Conservation (phyloP, 2,113 vertebrate genomes). For the Anguilla japonica region DNA sequence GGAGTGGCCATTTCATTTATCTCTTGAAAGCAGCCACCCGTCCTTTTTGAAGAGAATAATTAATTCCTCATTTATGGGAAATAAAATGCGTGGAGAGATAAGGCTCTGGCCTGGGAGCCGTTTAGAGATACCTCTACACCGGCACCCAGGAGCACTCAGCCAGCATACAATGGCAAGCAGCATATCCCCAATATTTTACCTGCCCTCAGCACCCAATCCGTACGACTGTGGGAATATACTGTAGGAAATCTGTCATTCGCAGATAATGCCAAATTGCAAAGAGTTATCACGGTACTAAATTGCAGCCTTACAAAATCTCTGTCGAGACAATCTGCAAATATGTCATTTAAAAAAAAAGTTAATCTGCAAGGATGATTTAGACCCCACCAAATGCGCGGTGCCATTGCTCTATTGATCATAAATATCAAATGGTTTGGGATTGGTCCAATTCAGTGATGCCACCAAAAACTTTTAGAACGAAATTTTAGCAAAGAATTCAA, state of each 20-base stretch:
- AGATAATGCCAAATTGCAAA: neutral
- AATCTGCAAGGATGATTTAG: too few species aligned
- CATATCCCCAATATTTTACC: neutral
- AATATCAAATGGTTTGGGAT: too few species aligned
- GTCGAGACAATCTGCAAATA: too few species aligned
- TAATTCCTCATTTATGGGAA: constrained; percentile 26
- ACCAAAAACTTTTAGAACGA: too few species aligned
- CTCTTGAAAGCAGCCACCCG: neutral
- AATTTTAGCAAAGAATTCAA: too few species aligned
- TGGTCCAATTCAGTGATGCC: too few species aligned
- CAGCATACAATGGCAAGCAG: neutral
- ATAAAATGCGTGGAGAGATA: constrained; percentile 15
- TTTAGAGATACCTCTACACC: neutral
- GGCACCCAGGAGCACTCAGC: neutral
- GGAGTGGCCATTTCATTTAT: constrained; percentile 24
- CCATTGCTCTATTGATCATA: too few species aligned
- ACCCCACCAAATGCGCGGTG: too few species aligned
- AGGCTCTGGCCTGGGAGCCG: neutral
- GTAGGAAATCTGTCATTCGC: neutral
- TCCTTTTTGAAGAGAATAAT: constrained; percentile 20
- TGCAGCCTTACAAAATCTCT: neutral
- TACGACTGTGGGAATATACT: neutral
- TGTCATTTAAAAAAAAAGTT: too few species aligned
- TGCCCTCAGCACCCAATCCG: neutral
- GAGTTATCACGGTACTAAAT: neutral